phyloP scores from a whole-genome alignment of 2,888 invertebrate genomes.

The Ornithoptera alexandrae region DNA sequence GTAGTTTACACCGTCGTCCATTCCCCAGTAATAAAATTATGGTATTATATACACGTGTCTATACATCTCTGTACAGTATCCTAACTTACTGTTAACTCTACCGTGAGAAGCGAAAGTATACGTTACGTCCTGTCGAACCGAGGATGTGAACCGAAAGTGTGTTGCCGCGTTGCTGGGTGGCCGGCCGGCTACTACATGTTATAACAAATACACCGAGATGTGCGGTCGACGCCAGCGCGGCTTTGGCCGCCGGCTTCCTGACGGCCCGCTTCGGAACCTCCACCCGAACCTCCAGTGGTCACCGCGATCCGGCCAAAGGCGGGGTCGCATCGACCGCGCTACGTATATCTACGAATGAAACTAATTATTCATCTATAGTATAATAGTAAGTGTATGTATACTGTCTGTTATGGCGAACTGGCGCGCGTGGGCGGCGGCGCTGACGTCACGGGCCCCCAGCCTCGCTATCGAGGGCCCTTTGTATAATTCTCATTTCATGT shows the following conservation, averaged over 20 bases:
- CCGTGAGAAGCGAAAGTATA: slow-evolving; percentile 63
- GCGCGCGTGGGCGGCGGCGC: slow-evolving; percentile 56
- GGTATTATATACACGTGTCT: slow-evolving; percentile 72
- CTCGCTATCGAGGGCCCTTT: slow-evolving; percentile 94
- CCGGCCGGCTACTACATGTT: slow-evolving; percentile 73
- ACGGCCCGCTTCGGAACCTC: not conserved
- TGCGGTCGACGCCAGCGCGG: slow-evolving; percentile 48
- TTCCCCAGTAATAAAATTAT: slow-evolving; percentile 76
- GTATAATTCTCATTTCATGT: slow-evolving; percentile 87
- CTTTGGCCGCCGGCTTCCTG: slow-evolving; percentile 34
- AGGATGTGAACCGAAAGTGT: slow-evolving; percentile 71
- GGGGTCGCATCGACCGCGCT: slow-evolving; percentile 51
- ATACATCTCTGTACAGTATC: slow-evolving; percentile 73
- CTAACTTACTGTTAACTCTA: slow-evolving; percentile 72
- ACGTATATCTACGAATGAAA: slow-evolving; percentile 79
- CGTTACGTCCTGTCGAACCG: slow-evolving; percentile 57
- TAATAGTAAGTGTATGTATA: slow-evolving; percentile 76
- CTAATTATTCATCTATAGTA: slow-evolving; percentile 79
- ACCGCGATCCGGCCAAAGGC: slow-evolving; percentile 30
- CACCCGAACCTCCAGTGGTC: not conserved
- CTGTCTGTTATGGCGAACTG: slow-evolving; percentile 63
- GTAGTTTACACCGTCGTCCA: slow-evolving; percentile 65
- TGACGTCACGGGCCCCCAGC: slow-evolving; percentile 74
- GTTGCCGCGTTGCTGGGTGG: slow-evolving; percentile 59
- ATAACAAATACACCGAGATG: slow-evolving; percentile 78